These are phyloP conservation scores for Neoniphon sammara DNA, from an alignment of 2,797 vertebrate genomes.

Conservation along the genomic window DNA sequence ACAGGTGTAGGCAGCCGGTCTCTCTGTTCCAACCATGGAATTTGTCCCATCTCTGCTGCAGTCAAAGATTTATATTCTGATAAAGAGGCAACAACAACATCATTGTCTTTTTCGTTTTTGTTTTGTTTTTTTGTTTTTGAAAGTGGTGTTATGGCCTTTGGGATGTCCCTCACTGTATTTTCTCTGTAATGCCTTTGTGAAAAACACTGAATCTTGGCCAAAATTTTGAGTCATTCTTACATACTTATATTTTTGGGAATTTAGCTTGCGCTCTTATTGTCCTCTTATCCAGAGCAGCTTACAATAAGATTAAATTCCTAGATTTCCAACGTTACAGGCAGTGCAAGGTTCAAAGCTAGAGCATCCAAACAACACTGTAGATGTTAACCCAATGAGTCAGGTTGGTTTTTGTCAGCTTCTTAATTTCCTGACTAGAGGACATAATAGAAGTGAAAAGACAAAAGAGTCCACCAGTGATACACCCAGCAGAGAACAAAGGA, in stretches of 20 bases:
- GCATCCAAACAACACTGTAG: neutral
- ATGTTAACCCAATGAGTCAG: neutral
- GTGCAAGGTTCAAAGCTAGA: neutral
- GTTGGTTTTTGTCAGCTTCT: constrained; percentile 18
- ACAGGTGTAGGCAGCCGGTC: constrained; percentile 53
- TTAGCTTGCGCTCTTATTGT: neutral
- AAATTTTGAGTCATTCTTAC: neutral
- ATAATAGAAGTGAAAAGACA: constrained; percentile 9
- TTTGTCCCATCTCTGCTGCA: constrained; percentile 26
- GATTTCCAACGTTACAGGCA: neutral
- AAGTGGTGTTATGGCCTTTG: constrained; percentile 1
- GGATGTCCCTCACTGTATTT: neutral
- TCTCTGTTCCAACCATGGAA: constrained; percentile 33
- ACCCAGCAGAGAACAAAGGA: constrained; percentile 54
- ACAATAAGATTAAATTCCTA: neutral
- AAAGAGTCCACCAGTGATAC: constrained; percentile 13
- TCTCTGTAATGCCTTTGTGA: neutral
- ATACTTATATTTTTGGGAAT: constrained; percentile 14
- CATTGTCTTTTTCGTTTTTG: constrained; percentile 39
- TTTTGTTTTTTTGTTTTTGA: constrained; percentile 31
- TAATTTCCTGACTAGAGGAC: constrained; percentile 21
- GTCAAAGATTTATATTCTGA: constrained; percentile 48
- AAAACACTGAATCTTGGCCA: neutral
- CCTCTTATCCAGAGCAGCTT: neutral
- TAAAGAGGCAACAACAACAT: constrained; percentile 35